Conservation (phyloP, 2,797 vertebrate genomes). For the Acanthornis magna region DNA sequence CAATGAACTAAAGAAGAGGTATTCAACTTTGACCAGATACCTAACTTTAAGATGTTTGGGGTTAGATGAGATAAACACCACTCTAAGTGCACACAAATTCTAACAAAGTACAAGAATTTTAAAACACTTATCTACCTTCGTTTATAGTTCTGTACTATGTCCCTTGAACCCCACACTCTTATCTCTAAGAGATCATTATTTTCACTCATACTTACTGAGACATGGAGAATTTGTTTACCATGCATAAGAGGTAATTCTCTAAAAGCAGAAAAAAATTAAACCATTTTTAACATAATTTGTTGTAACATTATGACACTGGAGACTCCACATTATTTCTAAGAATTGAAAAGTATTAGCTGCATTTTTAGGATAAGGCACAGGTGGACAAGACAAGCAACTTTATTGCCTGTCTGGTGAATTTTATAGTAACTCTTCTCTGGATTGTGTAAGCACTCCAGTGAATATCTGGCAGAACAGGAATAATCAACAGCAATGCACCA, state of each 20-base stretch:
- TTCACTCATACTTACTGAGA: neutral
- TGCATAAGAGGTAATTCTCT: neutral
- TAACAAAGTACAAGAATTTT: neutral
- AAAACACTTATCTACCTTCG: neutral
- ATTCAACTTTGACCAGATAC: neutral
- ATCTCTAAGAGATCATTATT: neutral
- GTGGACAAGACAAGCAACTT: neutral
- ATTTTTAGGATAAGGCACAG: neutral
- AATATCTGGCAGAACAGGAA: neutral
- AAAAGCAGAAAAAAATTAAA: neutral
- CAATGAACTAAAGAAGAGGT: neutral
- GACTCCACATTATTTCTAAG: neutral
- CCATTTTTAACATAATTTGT: rapidly evolving
- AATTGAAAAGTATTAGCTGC: neutral
- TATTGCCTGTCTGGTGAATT: neutral
- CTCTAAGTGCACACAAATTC: neutral
- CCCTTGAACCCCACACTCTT: neutral
- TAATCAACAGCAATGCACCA: neutral
- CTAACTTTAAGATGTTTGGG: neutral
- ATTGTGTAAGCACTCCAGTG: neutral
- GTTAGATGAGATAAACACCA: neutral
- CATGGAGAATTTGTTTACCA: neutral
- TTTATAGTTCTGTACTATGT: neutral
- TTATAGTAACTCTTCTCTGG: neutral
- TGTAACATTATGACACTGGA: neutral